Conservation (phyloP, 1,140 invertebrate genomes). For the Panulirus ornatus region DNA sequence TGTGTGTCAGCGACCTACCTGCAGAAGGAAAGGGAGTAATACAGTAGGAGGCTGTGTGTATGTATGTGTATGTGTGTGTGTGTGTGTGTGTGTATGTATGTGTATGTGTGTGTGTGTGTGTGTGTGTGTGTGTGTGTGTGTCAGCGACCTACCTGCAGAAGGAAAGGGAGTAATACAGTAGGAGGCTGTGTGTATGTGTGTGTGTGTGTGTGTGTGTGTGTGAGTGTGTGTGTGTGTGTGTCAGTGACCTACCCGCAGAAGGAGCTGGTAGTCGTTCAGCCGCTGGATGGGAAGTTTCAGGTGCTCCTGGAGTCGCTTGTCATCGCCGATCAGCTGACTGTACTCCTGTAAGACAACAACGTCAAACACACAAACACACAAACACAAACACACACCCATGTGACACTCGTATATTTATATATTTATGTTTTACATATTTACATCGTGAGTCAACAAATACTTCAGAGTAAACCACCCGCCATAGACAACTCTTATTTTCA, state of each 20-base stretch:
- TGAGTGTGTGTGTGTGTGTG: neutral
- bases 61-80: neutral
- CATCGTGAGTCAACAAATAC: too few species aligned
- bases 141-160: neutral
- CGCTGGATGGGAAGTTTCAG: constrained; percentile 95
- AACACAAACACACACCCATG: too few species aligned
- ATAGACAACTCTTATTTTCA: too few species aligned
- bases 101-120: neutral
- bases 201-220: neutral
- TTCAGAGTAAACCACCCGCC: too few species aligned
- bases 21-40: too few species aligned
- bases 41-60: too few species aligned
- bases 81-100: neutral
- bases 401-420: too few species aligned
- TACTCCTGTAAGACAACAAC: constrained; percentile 90
- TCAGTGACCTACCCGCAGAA: constrained; percentile 93
- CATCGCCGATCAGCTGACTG: constrained; percentile 90
- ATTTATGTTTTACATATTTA: too few species aligned
- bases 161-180: constrained; percentile 1
- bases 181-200: too few species aligned
- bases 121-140: too few species aligned
- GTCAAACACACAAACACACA: too few species aligned
- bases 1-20: too few species aligned
- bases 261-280: constrained; percentile 97
- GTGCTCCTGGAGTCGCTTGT: constrained; percentile 92